These are phyloP conservation scores for Halcyon smyrnensis DNA, from an alignment of 2,797 vertebrate species.

Conservation along the genomic window DNA sequence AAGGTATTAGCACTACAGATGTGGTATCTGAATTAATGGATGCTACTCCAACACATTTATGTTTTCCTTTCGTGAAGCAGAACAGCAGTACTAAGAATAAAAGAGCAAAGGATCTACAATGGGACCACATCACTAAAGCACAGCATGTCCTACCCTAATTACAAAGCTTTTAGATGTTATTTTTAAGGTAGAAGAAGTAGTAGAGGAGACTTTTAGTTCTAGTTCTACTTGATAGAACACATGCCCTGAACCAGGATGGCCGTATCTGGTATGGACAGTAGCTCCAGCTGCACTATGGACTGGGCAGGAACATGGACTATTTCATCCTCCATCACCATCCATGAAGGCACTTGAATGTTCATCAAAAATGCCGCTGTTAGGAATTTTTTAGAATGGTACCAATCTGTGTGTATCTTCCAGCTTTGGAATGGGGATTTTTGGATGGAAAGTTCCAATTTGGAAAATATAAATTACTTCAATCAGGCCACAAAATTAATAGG, in stretches of 20 bases:
- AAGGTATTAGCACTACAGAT: not conserved
- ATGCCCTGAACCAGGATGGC: rapidly evolving
- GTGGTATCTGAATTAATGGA: not conserved
- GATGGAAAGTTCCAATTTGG: not conserved
- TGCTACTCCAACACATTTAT: not conserved
- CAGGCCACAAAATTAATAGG: not conserved
- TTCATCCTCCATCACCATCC: not conserved
- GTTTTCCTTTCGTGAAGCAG: not conserved
- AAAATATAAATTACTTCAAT: not conserved
- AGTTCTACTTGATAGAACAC: not conserved
- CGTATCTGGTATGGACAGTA: rapidly evolving
- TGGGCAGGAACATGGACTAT: not conserved
- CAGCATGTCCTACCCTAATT: not conserved
- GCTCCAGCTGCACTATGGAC: not conserved
- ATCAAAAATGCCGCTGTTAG: not conserved
- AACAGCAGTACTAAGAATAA: not conserved
- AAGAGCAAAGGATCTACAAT: not conserved
- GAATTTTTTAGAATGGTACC: not conserved
- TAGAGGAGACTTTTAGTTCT: not conserved
- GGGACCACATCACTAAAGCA: not conserved
- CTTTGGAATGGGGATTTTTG: not conserved
- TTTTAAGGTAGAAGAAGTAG: not conserved
- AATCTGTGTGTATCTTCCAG: not conserved
- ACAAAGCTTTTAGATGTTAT: not conserved
- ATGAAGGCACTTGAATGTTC: rapidly evolving